These are phyloP conservation scores for Saxidomus purpurata DNA, from an alignment of 1,140 invertebrate genomes.

Conservation along the genomic window DNA sequence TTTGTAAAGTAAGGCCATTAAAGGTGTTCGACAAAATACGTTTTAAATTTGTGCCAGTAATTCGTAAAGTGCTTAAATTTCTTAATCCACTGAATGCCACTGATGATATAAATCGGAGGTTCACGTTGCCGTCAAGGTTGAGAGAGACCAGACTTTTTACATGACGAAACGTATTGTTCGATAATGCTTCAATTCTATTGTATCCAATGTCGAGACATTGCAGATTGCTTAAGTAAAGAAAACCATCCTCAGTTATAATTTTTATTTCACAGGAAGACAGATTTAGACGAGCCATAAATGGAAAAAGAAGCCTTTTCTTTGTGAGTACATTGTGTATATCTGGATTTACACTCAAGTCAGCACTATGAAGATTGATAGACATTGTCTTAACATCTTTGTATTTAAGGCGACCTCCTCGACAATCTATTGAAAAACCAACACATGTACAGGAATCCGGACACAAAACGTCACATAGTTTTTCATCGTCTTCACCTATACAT, in stretches of 20 bases:
- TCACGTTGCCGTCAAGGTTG: constrained; percentile 36
- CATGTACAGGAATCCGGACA: background rate
- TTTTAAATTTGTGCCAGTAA: constrained; percentile 20
- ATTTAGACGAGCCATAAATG: too few relatives aligned
- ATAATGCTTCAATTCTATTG: background rate
- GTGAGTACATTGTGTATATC: too few relatives aligned
- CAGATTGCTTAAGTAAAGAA: background rate
- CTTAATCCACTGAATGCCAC: constrained; percentile 49
- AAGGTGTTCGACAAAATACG: constrained; percentile 22
- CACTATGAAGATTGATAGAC: too few relatives aligned
- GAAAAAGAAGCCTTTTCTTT: too few relatives aligned
- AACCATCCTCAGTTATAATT: too few relatives aligned
- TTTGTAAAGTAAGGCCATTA: constrained; percentile 30
- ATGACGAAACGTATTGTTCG: background rate
- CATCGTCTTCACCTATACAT: too few relatives aligned
- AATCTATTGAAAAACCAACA: background rate
- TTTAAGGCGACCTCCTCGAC: background rate
- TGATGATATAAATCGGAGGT: background rate
- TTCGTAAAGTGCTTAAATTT: background rate
- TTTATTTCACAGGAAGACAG: too few relatives aligned
- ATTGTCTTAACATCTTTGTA: background rate
- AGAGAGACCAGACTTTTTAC: constrained; percentile 13
- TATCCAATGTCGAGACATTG: background rate
- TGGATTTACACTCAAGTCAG: background rate
- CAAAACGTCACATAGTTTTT: too few relatives aligned